Percentiles rank a stretch among this genome's conserved stretches.
Evolutionary conservation across 2,113 vertebrate genomes (phyloP).

Genomic region (Terrapene triunguis): DNA sequence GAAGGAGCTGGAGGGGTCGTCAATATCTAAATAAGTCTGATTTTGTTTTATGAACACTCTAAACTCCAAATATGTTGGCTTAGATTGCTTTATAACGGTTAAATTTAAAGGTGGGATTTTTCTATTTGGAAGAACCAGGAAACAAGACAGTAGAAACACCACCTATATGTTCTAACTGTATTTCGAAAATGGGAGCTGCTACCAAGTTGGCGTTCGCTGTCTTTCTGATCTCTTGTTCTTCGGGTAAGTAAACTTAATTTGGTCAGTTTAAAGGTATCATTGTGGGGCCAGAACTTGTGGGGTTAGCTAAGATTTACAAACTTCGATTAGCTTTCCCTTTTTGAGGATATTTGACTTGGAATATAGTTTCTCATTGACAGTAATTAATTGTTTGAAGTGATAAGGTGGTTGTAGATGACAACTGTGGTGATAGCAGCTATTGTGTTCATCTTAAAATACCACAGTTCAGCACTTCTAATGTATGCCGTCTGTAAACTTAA

Average conservation of each 20-base stretch:
- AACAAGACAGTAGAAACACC: slow-evolving; percentile 80
- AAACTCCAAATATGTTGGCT: slow-evolving; percentile 56
- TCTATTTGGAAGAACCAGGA: slow-evolving; percentile 76
- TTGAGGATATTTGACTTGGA: not conserved
- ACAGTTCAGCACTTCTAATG: rapidly evolving
- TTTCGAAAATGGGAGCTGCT: slow-evolving; percentile 97
- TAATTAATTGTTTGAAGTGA: not conserved
- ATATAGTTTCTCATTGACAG: not conserved
- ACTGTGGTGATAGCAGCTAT: not conserved
- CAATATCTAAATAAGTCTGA: slow-evolving; percentile 31
- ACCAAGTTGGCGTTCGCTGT: slow-evolving; percentile 98
- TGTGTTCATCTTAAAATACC: not conserved
- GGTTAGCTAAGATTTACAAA: not conserved
- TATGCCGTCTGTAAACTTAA: not conserved
- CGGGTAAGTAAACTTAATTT: slow-evolving; percentile 87
- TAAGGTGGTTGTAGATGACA: not conserved
- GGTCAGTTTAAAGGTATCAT: not conserved
- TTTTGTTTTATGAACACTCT: slow-evolving; percentile 57
- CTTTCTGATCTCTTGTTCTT: slow-evolving; percentile 98
- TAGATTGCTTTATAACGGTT: slow-evolving; percentile 78
- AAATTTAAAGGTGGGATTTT: slow-evolving; percentile 75
- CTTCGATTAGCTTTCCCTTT: not conserved
- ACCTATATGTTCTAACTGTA: slow-evolving; percentile 76
- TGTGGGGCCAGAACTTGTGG: not conserved
- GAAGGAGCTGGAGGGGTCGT: slow-evolving; percentile 29